Evolutionary conservation across 2,888 invertebrate species (phyloP), one percentile per base, ranked within the genome.

Genomic region (Macroteleia sp.): DNA sequence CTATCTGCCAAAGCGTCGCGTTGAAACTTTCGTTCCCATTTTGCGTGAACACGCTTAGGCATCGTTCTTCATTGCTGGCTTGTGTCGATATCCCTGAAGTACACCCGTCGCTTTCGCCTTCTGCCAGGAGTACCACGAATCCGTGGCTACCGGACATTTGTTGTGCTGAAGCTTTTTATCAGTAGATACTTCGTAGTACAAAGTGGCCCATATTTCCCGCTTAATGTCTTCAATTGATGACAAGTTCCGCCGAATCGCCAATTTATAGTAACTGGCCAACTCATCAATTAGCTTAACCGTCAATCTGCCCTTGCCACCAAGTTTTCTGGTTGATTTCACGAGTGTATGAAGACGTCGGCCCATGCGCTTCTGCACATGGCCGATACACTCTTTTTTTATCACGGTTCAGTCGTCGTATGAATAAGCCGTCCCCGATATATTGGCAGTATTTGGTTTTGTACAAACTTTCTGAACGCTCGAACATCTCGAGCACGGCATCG

Each of bases 41-140:
- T 30, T 57, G 42, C 1, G 44, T 25, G n/a, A n/a, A 10, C 12
- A 20, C 44, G 14, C 44, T 32, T 22, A 59, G 6, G 20, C 34
- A 52, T 12, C 32, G 34, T 52, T 28, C 9, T 25, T 39, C 16
- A 59, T 25, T 50, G 59, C 41, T 19, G 52, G 20, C 17, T 79
- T 77, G 48, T 77, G 67, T n/a, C 52, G 1, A 32, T 75, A 77
- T 8, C 25, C 30, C 3, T 52, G 19, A 28, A 50, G 36, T 10
- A 34, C 17, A 44, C 54, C 54, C 34, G 34, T 32, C 16, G 77
- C 77, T 50, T 64, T 57, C 30, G 77, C 77, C 25, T 61, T 56
- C 17, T 81, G 67, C 75, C 81, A 83, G 34, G 82, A 79, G 36
- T 81, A 83, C 80, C 77, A 83, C 0, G 73, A 78, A 16, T 81